A percentile compares a stretch with the other conserved stretches of the same genome.
These are phyloP conservation scores for Simalia tracyae DNA, from an alignment of 2,797 vertebrate species.

Conservation along the genomic window DNA sequence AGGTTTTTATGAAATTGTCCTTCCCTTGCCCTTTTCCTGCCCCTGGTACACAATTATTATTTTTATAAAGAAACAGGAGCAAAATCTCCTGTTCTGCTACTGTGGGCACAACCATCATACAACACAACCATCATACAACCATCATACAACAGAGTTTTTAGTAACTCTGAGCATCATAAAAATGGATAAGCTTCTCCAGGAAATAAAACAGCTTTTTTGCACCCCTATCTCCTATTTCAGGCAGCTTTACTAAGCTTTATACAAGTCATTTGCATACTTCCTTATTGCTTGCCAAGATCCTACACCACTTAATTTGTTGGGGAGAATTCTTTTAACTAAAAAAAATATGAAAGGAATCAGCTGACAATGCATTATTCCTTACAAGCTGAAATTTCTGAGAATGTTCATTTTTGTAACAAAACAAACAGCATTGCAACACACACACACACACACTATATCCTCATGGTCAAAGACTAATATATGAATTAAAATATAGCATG, in stretches of 20 bases:
- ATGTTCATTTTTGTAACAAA: not conserved
- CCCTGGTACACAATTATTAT: not conserved
- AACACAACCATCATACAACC: not conserved
- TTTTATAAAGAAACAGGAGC: not conserved
- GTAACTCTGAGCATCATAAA: not conserved
- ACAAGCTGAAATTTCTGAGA: not conserved
- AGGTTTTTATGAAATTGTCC: not conserved
- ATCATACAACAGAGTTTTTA: not conserved
- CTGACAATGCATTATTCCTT: not conserved
- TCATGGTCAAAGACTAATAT: not conserved
- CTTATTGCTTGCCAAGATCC: not conserved
- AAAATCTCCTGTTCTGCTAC: not conserved
- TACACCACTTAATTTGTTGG: not conserved
- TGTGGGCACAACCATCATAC: not conserved
- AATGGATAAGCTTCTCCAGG: not conserved
- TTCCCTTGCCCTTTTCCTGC: not conserved
- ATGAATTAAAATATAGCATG: not conserved
- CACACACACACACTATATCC: not conserved
- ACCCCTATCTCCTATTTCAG: not conserved
- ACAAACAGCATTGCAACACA: not conserved
- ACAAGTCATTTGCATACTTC: not conserved
- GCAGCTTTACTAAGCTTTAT: not conserved
- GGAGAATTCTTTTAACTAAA: not conserved
- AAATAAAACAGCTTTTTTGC: not conserved
- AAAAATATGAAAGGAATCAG: not conserved